Base-by-base conservation (phyloP, 2,888 invertebrate species). In the Brachypterus glaber region DNA sequence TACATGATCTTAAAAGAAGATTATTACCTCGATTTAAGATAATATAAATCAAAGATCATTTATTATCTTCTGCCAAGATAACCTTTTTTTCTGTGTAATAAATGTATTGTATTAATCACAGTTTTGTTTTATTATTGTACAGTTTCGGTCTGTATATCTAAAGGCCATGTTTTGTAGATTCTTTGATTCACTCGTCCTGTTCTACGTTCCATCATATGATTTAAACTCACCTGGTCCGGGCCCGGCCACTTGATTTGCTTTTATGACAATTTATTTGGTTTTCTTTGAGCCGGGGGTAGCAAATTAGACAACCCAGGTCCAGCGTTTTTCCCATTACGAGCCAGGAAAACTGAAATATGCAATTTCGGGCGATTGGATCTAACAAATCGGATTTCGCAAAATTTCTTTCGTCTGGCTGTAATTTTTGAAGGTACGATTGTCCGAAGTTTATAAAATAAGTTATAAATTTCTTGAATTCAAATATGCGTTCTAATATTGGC, bases 221-320 rank as follows among this genome's bases (percentile, higher is more conserved):
- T 53, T 49, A 43, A 44, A 40, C 37, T 41, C 40, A 41, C 40
- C 38, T 39, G 25, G 38, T 18, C 30, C 27, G 27, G n/a, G 40
- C 41, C 41, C 8, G 12, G 27, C 7, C 4, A 27, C 8, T 54
- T 52, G 49, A 51, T 57, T 56, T 53, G 49, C 54, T 54, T 56
- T 55, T 53, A 53, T 52, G 55, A 52, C 56, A 53, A 58, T 58
- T 57, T 57, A 54, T 55, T 57, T 50, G 48, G 55, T 55, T 55
- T 52, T 59, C 57, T 57, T 58, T 58, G 58, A 59, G 48, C 53
- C 47, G 27, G 12, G 7, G 36, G 47, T 47, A 53, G 41, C 50
- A 47, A 53, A 56, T 56, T 53, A 54, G 49, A 39, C 43, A 45
- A 50, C 48, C 49, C 51, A 53, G 52, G 58, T 59, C 57, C 59